These are phyloP conservation scores for Thrips palmi DNA, from an alignment of 1,140 invertebrate genomes.

Conservation along the genomic window DNA sequence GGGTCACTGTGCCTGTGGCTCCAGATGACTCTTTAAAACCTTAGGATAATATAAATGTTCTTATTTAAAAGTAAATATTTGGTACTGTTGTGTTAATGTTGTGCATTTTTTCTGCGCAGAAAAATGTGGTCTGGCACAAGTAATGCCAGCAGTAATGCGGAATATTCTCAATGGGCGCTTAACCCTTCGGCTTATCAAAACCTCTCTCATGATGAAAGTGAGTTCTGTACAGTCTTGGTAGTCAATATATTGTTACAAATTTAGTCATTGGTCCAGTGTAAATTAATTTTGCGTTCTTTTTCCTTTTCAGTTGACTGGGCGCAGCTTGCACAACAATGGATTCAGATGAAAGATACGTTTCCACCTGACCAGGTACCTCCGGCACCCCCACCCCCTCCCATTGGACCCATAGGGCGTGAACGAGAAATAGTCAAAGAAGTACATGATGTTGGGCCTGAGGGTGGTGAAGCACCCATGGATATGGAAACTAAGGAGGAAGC, in stretches of 20 bases:
- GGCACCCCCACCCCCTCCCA: constrained; percentile 23
- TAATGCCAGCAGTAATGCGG: constrained; percentile 4
- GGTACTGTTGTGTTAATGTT: too few species aligned
- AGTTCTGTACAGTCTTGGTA: constrained; percentile 4
- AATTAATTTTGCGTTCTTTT: constrained; percentile 9
- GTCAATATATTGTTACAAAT: constrained; percentile 11
- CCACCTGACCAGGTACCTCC: constrained; percentile 27
- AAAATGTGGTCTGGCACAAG: constrained; percentile 13
- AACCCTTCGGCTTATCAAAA: constrained; percentile 48
- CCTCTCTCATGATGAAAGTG: constrained; percentile 32
- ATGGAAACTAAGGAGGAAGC: constrained; percentile 49
- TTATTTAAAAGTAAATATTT: too few species aligned
- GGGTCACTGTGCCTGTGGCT: too few species aligned
- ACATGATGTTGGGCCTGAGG: constrained; percentile 24
- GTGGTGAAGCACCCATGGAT: constrained; percentile 71
- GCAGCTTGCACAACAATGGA: constrained; percentile 90
- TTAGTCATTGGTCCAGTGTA: constrained; percentile 8
- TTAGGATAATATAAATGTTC: too few species aligned
- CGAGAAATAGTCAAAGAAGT: background rate
- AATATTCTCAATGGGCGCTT: constrained; percentile 37
- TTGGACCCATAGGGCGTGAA: constrained; percentile 11
- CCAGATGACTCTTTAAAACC: too few species aligned
- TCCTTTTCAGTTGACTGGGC: constrained; percentile 73
- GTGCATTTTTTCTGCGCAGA: too few species aligned
- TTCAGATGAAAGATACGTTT: constrained; percentile 73